These are phyloP conservation scores for Nymphalis io DNA, from an alignment of 1,140 invertebrate genomes.

Conservation along the genomic window DNA sequence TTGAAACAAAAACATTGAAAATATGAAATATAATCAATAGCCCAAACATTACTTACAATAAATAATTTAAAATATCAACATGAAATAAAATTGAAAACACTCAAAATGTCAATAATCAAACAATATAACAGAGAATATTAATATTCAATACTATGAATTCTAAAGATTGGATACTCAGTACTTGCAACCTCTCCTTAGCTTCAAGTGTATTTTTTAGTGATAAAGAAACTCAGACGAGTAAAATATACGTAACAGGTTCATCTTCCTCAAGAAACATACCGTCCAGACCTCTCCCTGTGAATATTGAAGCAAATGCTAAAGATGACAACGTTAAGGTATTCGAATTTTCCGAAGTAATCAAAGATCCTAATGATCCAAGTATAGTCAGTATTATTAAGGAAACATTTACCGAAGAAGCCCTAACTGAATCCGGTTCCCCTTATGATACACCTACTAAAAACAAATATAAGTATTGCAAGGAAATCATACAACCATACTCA, in stretches of 20 bases:
- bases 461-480: conserved; percentile 50
- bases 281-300: conserved; percentile 30
- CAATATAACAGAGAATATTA: conserved; percentile 5
- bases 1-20: neutral
- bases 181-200: conserved; percentile 20
- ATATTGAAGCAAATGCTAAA: conserved; percentile 25
- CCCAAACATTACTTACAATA: neutral
- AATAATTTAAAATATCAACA: neutral
- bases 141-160: conserved; percentile 50
- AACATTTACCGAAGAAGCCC: conserved; percentile 45
- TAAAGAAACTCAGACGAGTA: conserved; percentile 53
- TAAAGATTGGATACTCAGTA: conserved; percentile 34
- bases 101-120: neutral
- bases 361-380: conserved; percentile 43
- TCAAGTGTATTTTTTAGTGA: conserved; percentile 35
- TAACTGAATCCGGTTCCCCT: conserved; percentile 23
- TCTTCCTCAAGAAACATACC: conserved; percentile 25
- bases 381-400: conserved; percentile 43
- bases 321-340: conserved; percentile 42
- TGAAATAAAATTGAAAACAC: neutral
- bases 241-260: conserved; percentile 23
- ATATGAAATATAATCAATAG: neutral
- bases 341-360: conserved; percentile 42
- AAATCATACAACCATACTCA: conserved; percentile 50
- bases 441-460: conserved; percentile 31